A percentile compares a stretch with the other conserved stretches of the same genome.
Conservation (phyloP, 2,888 invertebrate species). For the Hemaris fuciformis region DNA sequence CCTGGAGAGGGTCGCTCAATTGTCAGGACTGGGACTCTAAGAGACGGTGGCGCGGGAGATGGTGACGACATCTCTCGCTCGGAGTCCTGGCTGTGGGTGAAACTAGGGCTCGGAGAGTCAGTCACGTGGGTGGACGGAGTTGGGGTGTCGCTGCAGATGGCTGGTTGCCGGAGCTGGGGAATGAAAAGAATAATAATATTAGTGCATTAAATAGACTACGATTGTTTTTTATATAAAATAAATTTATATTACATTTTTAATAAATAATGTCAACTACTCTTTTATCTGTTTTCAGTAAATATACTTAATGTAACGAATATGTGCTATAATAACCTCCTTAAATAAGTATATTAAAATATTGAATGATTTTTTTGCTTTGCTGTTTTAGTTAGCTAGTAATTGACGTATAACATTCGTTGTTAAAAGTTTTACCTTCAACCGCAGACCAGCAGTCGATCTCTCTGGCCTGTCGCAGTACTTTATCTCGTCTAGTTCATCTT, state of each 20-base stretch:
- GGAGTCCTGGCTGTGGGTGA: slow-evolving; percentile 73
- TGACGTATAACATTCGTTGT: too few species aligned
- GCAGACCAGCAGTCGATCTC: slow-evolving; percentile 57
- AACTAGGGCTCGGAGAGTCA: slow-evolving; percentile 72
- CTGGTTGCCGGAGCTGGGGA: slow-evolving; percentile 77
- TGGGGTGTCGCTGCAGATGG: slow-evolving; percentile 67
- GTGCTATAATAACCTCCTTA: too few species aligned
- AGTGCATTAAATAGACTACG: background rate
- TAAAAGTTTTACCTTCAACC: slow-evolving; percentile 53
- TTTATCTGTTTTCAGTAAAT: too few species aligned
- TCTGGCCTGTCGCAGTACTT: slow-evolving; percentile 53
- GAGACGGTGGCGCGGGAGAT: slow-evolving; percentile 70
- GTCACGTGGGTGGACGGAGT: slow-evolving; percentile 73
- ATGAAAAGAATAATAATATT: background rate
- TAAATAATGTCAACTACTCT: too few species aligned
- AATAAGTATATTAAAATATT: background rate
- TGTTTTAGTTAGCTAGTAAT: background rate
- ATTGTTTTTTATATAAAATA: too few species aligned
- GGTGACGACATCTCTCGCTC: slow-evolving; percentile 70
- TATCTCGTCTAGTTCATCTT: slow-evolving; percentile 72
- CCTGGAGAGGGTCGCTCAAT: slow-evolving; percentile 87
- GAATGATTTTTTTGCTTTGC: background rate
- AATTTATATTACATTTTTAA: too few species aligned
- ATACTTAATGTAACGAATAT: too few species aligned
- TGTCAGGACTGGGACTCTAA: slow-evolving; percentile 84